A percentile compares a stretch with the other conserved stretches of the same genome.
phyloP scores from a whole-genome alignment of 92 coral and sea anemone genomes.

The Paragorgia papillata region DNA sequence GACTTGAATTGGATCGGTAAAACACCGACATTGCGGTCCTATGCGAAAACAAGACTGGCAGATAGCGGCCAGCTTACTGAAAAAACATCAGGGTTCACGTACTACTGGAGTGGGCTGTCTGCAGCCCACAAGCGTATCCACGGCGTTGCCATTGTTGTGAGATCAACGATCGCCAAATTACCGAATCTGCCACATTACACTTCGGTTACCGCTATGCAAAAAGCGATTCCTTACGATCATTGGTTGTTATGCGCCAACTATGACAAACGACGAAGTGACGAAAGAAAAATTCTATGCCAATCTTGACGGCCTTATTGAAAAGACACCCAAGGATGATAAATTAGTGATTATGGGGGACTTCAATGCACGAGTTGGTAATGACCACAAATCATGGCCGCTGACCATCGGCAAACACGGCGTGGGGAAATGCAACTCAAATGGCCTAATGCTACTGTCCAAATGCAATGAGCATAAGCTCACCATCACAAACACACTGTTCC shows the following conservation, averaged over 20 bases:
- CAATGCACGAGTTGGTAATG: slow-evolving; percentile 53
- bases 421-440: slow-evolving; percentile 41
- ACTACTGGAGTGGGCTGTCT: no score
- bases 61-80: no score
- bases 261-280: slow-evolving; percentile 59
- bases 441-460: slow-evolving; percentile 21
- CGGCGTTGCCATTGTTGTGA: no score
- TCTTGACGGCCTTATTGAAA: slow-evolving; percentile 9
- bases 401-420: slow-evolving; percentile 44
- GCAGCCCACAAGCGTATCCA: no score
- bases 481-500: slow-evolving; percentile 35
- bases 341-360: slow-evolving; percentile 53
- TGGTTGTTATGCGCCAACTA: slow-evolving; percentile 64
- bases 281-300: slow-evolving; percentile 57
- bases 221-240: slow-evolving; percentile 52
- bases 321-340: slow-evolving; percentile 43
- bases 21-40: no score
- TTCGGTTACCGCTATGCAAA: no score
- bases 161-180: no score
- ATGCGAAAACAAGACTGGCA: no score
- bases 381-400: slow-evolving; percentile 40
- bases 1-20: no score
- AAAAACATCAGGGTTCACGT: no score
- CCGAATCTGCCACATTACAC: no score
- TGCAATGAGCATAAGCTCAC: slow-evolving; percentile 14